Percentiles rank a stretch among this genome's conserved stretches.
phyloP scores from a whole-genome alignment of 2,888 invertebrate genomes.

The Andrena fulva region DNA sequence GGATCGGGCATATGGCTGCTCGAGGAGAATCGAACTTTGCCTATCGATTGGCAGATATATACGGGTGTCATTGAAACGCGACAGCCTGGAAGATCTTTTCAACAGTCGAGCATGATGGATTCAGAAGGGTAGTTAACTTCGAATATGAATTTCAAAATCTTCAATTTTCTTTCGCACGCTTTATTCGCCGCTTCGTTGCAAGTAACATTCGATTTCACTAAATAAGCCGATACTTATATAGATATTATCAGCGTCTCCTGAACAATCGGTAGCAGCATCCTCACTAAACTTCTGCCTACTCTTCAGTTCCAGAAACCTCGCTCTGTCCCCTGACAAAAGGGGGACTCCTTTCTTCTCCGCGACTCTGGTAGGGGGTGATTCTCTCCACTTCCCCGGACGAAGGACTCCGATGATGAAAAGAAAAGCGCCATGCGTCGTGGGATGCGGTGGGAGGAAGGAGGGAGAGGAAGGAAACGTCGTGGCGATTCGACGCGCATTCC shows the following conservation, averaged over 20 bases:
- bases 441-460: constrained; percentile 10
- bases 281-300: neutral
- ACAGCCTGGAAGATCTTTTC: no score
- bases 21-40: constrained; percentile 5
- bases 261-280: neutral
- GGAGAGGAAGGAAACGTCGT: constrained; percentile 47
- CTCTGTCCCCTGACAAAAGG: neutral
- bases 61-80: neutral
- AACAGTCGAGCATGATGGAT: no score
- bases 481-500: constrained; percentile 70
- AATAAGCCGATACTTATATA: neutral
- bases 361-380: neutral
- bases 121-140: no score
- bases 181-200: no score
- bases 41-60: neutral
- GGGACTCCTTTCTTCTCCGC: constrained; percentile 8
- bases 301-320: neutral
- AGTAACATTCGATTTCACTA: no score
- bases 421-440: neutral
- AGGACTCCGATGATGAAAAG: neutral
- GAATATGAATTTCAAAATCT: no score
- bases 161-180: no score
- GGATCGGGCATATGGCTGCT: constrained; percentile 40
- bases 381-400: constrained; percentile 30
- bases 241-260: neutral